phyloP scores from a whole-genome alignment of 2,888 invertebrate genomes.

The Ochropleura plecta region DNA sequence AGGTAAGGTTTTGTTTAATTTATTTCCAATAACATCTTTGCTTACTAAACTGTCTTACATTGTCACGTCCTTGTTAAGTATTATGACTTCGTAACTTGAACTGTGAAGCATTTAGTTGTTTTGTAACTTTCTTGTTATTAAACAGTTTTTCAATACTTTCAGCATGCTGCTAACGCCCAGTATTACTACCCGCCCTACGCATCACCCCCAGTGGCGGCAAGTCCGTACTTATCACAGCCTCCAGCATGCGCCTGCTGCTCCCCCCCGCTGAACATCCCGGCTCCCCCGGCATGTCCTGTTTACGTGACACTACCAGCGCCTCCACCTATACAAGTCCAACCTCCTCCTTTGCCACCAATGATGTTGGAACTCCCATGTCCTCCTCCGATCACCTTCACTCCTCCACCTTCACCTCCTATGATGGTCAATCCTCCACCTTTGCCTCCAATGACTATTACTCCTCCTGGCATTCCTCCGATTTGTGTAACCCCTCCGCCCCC shows the following conservation, averaged over 20 bases:
- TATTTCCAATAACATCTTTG: slow-evolving; percentile 15
- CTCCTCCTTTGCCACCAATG: slow-evolving; percentile 77
- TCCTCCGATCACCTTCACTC: slow-evolving; percentile 78
- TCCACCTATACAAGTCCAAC: slow-evolving; percentile 75
- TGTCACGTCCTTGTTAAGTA: slow-evolving; percentile 8
- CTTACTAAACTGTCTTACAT: slow-evolving; percentile 7
- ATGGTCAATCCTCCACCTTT: slow-evolving; percentile 75
- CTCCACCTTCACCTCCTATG: slow-evolving; percentile 77
- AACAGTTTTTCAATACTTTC: slow-evolving; percentile 60
- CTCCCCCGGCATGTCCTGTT: slow-evolving; percentile 75
- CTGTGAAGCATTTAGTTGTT: not conserved
- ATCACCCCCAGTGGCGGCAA: slow-evolving; percentile 37
- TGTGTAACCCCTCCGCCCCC: slow-evolving; percentile 80
- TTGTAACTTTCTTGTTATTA: slow-evolving; percentile 1
- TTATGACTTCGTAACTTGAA: not conserved
- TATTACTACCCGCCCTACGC: slow-evolving; percentile 74
- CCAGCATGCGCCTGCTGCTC: slow-evolving; percentile 66
- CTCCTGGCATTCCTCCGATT: slow-evolving; percentile 78
- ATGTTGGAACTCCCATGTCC: slow-evolving; percentile 77
- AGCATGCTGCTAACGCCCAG: slow-evolving; percentile 78
- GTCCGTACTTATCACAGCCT: slow-evolving; percentile 62
- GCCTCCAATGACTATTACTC: slow-evolving; percentile 78
- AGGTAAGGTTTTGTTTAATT: slow-evolving; percentile 74
- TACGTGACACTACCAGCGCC: slow-evolving; percentile 81
- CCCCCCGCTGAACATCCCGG: slow-evolving; percentile 70